phyloP scores from a whole-genome alignment of 2,888 invertebrate genomes.

The Rhaphigaster nebulosa region DNA sequence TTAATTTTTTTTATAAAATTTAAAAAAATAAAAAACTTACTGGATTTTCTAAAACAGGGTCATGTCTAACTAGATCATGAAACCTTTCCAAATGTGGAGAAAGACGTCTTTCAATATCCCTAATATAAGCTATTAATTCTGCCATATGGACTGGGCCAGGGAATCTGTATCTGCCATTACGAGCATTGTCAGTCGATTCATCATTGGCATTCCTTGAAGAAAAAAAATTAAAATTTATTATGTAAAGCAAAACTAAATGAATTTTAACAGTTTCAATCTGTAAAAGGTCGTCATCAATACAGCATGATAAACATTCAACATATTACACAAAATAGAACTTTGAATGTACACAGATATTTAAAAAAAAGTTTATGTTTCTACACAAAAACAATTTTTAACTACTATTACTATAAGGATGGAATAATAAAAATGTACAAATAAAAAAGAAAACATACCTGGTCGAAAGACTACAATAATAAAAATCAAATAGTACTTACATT shows the following conservation, averaged over 20 bases:
- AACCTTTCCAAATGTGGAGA: slow-evolving; percentile 78
- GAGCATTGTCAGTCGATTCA: slow-evolving; percentile 53
- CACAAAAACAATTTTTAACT: too few relatives aligned
- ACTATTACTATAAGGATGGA: too few relatives aligned
- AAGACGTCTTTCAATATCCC: slow-evolving; percentile 74
- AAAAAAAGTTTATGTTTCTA: too few relatives aligned
- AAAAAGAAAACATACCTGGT: too few relatives aligned
- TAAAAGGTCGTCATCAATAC: too few relatives aligned
- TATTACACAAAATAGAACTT: too few relatives aligned
- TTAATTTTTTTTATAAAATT: too few relatives aligned
- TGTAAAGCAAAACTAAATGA: neutral
- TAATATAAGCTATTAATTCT: slow-evolving; percentile 71
- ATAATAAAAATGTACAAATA: too few relatives aligned
- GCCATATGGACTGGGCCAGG: slow-evolving; percentile 64
- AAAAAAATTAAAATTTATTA: neutral
- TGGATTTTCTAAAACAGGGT: slow-evolving; percentile 71
- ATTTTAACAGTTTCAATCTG: neutral
- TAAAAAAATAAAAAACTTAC: slow-evolving; percentile 59
- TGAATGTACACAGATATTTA: too few relatives aligned
- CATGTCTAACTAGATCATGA: slow-evolving; percentile 74
- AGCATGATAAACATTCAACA: too few relatives aligned
- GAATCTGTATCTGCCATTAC: slow-evolving; percentile 59
- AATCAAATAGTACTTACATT: too few relatives aligned
- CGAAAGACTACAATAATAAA: too few relatives aligned
- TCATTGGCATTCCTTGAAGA: slow-evolving; percentile 54